Evolutionary conservation across 2,888 invertebrate species (phyloP).

Genomic region (Mimachlamys varia): DNA sequence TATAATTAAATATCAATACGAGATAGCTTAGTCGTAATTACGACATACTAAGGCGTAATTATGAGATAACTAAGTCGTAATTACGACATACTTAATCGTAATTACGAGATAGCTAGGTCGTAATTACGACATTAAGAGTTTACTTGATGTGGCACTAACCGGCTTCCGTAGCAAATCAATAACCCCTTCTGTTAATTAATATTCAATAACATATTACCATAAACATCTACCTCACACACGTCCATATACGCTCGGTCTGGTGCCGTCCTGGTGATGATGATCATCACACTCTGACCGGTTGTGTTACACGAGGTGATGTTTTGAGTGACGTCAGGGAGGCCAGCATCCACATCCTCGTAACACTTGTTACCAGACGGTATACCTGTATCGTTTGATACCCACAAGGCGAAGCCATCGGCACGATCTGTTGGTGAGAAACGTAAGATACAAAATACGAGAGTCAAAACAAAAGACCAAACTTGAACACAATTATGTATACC

Average conservation of each 20-base stretch:
- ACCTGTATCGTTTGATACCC: background rate
- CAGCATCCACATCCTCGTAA: background rate
- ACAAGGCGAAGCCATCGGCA: background rate
- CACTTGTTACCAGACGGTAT: conserved; percentile 17
- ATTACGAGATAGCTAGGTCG: no score
- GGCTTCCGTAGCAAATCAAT: no score
- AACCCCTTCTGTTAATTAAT: background rate
- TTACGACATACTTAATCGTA: no score
- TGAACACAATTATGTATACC: no score
- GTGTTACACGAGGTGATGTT: background rate
- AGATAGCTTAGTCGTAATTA: no score
- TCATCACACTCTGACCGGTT: background rate
- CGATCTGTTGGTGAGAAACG: no score
- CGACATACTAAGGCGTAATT: no score
- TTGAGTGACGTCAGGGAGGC: background rate
- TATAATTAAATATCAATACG: no score
- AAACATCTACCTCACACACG: background rate
- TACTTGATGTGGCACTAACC: no score
- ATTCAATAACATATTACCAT: no score
- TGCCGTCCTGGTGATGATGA: background rate
- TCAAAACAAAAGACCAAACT: background rate
- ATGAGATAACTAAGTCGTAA: no score
- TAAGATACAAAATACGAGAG: background rate
- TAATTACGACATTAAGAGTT: no score
- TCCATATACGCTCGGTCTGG: background rate